Evolutionary conservation across 2,888 invertebrate species (phyloP), one percentile per base, ranked within the genome.

Genomic region (Chironomus tentans): DNA sequence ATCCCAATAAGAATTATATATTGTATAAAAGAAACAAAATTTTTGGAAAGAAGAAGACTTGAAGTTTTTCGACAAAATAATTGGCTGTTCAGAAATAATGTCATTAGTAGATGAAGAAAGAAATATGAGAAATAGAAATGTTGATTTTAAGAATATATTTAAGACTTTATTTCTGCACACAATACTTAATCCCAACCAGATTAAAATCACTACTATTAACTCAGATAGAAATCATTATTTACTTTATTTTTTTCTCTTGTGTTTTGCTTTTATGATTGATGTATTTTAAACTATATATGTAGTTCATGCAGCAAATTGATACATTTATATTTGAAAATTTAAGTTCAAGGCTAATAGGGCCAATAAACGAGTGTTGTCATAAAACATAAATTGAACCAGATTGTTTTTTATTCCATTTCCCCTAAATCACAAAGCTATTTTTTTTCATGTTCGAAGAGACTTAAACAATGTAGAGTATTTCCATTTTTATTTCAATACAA

Each of bases 41-140:
- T 56, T 56, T 56, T 56, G 56, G 56, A 15, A 56, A 56, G 18
- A 18, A 24, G 65, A 65, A 65, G 65, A 65, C 65, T 65, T 24
- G 21, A 65, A 65, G 21, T 21, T 65, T 21, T 65, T n/a, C 7
- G 18, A 56, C 56, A 65, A 65, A 65, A 24, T 62, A 62, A 73
- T 61, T 73, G 72, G 72, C 72, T 73, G 72, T 73, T 73, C 72
- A 62, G 72, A 73, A 73, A 74, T 68, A 74, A 18, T 47, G 74
- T 74, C 65, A 68, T 13, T 21, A 65, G n/a, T 12, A 65, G 24
- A 10, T 24, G 21, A 56, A 7, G 15, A 15, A 56, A 18, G 56
- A 56, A 2, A 56, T 15, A 50, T 5, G 56, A 15, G 5, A 56
- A 15, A 18, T 56, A 56, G 18, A 50, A 50, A 56, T 15, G 56